Evolutionary conservation across 2,797 vertebrate genomes (phyloP), one percentile per base, ranked within the genome.

Genomic region (Babyrousa celebensis): DNA sequence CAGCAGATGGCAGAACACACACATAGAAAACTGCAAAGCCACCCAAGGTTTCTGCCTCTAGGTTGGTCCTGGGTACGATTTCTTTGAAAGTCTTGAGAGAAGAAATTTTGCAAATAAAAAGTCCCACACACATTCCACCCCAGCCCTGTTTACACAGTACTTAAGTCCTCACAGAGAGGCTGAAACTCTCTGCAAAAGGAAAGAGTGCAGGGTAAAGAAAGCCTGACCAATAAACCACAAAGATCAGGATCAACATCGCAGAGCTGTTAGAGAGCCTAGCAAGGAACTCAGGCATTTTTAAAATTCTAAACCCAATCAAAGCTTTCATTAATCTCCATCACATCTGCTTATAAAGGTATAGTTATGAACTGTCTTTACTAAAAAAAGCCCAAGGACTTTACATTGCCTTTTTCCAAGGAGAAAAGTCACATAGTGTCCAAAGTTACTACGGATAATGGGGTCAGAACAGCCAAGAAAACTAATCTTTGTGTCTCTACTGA

Each of bases 1-100:
- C 99, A 99, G 98, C 98, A 99, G 99, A 98, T 98, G 99, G 99
- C 98, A 99, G 99, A 99, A 98, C 98, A 98, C 97, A 97, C 98
- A 98, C 98, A 92, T 60, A 84, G 92, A 97, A 96, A 84, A 96
- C 85, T 78, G 36, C 63, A 83, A 94, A 97, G 91, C 92, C 97
- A 97, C 79, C 68, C 95, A 97, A 52, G 78, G 15, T 90, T 97
- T 91, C 70, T 96, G 85, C 67, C 25, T 97, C 88, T 96, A 54
- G 2, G 78, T 95, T 77, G 21, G 72, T 80, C 29, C 62, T 48
- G 20, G 32, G 74, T 93, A 48, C 91, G 83, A 72, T 54, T 93
- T 95, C 75, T 78, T 95, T 89, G 71, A 95, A 98, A 97, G 70
- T 75, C 9, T 43, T 82, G 9, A 17, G 36, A 83, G 77, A 86